phyloP scores from a whole-genome alignment of 2,113 vertebrate species.

The Galemys pyrenaicus region DNA sequence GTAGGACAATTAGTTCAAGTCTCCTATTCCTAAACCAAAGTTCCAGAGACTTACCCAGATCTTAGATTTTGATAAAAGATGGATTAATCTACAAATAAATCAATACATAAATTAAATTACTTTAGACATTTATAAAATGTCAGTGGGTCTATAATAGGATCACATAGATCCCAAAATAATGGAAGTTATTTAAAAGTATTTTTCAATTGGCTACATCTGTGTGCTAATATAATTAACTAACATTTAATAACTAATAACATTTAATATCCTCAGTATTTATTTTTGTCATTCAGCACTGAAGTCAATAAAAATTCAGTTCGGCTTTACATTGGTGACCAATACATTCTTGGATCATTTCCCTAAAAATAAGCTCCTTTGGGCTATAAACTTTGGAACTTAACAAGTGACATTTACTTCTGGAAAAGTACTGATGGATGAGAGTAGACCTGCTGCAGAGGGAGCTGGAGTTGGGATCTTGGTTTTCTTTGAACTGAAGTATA shows the following conservation, averaged over 20 bases:
- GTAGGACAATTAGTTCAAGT: not conserved
- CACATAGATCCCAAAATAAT: not conserved
- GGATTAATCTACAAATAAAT: not conserved
- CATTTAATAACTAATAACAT: not conserved
- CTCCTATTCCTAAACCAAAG: conserved; percentile 17
- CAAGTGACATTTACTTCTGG: not conserved
- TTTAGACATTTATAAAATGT: conserved; percentile 1
- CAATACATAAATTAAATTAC: not conserved
- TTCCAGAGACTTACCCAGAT: not conserved
- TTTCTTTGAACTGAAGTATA: conserved; percentile 9
- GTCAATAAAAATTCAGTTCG: conserved; percentile 48
- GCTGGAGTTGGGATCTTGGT: not conserved
- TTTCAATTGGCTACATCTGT: not conserved
- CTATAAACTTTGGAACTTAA: conserved; percentile 54
- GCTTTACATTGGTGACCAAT: conserved; percentile 40
- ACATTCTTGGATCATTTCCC: conserved; percentile 56
- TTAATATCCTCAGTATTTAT: conserved; percentile 26
- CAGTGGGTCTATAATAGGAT: not conserved
- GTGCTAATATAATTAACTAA: conserved; percentile 4
- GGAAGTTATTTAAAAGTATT: conserved; percentile 21
- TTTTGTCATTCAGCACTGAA: conserved; percentile 19
- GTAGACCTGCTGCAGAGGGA: not conserved
- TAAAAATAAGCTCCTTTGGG: conserved; percentile 17
- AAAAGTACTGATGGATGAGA: conserved; percentile 3
- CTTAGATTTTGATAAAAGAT: not conserved